These are phyloP conservation scores for Epizoanthus stellaris DNA, from an alignment of 92 coral and sea anemone species.

Conservation along the genomic window DNA sequence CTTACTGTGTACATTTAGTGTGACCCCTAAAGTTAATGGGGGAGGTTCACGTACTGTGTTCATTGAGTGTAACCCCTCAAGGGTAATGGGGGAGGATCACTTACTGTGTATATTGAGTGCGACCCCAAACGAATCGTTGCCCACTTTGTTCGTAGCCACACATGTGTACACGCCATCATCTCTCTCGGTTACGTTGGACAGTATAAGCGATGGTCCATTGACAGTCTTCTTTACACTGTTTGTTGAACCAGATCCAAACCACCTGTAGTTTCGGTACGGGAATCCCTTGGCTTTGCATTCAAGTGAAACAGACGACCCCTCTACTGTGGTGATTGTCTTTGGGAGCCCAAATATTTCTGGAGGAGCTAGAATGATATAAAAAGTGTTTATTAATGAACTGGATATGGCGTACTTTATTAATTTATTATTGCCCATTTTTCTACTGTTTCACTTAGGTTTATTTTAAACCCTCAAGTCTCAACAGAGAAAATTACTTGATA, in stretches of 20 bases:
- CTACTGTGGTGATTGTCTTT: not conserved
- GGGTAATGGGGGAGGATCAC: no score
- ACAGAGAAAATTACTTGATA: no score
- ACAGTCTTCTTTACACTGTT: not conserved
- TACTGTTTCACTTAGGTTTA: no score
- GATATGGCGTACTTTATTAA: no score
- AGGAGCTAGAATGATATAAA: not conserved
- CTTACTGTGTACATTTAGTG: no score
- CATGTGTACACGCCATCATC: constrained; percentile 14
- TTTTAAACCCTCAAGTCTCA: no score
- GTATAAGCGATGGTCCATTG: not conserved
- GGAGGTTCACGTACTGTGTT: not conserved
- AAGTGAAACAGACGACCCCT: not conserved
- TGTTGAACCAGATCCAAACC: constrained; percentile 9
- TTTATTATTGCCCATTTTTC: no score
- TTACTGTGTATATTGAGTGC: no score
- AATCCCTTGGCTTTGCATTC: constrained; percentile 15
- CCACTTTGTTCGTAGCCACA: not conserved
- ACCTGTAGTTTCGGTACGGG: constrained; percentile 10
- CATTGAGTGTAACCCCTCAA: not conserved
- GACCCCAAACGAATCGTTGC: not conserved
- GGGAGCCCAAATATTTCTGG: constrained; percentile 15
- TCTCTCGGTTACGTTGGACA: not conserved
- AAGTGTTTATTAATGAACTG: not conserved
- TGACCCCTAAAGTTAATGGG: no score